Evolutionary conservation across 2,113 vertebrate species (phyloP).

Genomic region (Hippocampus mohnikei): DNA sequence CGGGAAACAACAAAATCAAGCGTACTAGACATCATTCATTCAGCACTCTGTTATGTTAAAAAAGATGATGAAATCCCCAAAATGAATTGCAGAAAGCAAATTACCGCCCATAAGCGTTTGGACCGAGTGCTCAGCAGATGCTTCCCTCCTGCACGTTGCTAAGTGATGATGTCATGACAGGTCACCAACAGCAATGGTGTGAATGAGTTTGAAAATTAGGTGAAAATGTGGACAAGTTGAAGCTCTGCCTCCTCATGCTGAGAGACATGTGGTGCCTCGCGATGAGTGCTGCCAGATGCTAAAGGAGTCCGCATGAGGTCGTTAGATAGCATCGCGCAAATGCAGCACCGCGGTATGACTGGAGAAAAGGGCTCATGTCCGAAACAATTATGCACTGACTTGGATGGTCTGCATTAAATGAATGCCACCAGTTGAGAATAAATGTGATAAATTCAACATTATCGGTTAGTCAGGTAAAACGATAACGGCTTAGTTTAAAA

Average conservation of each 20-base stretch:
- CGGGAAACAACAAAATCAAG: constrained; percentile 31
- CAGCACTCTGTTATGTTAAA: constrained; percentile 26
- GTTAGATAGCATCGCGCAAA: constrained; percentile 34
- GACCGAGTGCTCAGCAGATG: constrained; percentile 25
- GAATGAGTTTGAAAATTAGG: constrained; percentile 50
- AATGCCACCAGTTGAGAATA: constrained; percentile 10
- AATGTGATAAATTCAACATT: not conserved
- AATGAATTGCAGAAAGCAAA: constrained; percentile 32
- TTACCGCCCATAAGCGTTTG: constrained; percentile 24
- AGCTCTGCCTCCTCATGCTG: constrained; percentile 9
- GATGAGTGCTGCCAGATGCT: constrained; percentile 57
- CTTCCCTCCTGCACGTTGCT: not conserved
- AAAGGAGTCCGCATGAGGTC: constrained; percentile 65
- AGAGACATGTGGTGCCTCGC: constrained; percentile 16
- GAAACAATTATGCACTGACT: constrained; percentile 23
- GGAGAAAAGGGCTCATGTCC: constrained; percentile 7
- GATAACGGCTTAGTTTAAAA: not conserved
- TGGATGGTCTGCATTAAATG: constrained; percentile 24
- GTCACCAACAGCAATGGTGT: constrained; percentile 30
- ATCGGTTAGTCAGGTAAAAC: not conserved
- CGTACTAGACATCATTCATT: constrained; percentile 32
- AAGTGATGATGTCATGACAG: constrained; percentile 36
- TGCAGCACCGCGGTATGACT: constrained; percentile 18
- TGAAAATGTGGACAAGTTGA: constrained; percentile 34
- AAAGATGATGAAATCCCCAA: constrained; percentile 27